These are phyloP conservation scores for Platyrinchus mystaceus DNA, from an alignment of 2,797 vertebrate genomes.

Conservation along the genomic window DNA sequence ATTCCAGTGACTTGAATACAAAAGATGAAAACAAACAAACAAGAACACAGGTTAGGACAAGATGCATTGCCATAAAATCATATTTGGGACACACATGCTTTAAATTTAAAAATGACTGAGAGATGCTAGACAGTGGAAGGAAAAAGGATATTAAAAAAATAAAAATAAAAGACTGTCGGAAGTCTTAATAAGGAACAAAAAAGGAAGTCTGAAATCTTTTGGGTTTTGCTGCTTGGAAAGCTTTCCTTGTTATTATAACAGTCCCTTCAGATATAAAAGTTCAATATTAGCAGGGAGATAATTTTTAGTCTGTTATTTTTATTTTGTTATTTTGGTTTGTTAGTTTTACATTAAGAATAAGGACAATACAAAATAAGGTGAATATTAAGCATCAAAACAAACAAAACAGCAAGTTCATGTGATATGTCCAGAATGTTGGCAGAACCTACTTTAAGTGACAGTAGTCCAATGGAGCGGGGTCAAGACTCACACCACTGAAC, in stretches of 20 bases:
- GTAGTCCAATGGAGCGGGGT: not conserved
- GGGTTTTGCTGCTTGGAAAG: not conserved
- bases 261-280: not conserved
- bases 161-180: not conserved
- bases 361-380: not conserved
- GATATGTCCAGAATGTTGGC: not conserved
- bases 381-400: not conserved
- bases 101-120: not conserved
- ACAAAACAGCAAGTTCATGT: not conserved
- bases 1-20: not conserved
- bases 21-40: not conserved
- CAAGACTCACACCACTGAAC: not conserved
- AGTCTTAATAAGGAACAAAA: conserved; percentile 9
- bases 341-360: not conserved
- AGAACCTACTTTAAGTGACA: not conserved
- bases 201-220: not conserved
- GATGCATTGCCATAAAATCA: not conserved
- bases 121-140: not conserved
- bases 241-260: not conserved
- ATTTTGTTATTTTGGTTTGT: not conserved
- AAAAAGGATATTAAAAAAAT: conserved; percentile 30
- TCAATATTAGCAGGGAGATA: not conserved
- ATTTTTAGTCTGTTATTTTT: not conserved
- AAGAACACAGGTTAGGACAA: not conserved
- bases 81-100: conserved; percentile 29